Percentiles rank a stretch among this genome's conserved stretches.
Evolutionary conservation across 2,888 invertebrate species (phyloP).

Genomic region (Augochlorella aurata): DNA sequence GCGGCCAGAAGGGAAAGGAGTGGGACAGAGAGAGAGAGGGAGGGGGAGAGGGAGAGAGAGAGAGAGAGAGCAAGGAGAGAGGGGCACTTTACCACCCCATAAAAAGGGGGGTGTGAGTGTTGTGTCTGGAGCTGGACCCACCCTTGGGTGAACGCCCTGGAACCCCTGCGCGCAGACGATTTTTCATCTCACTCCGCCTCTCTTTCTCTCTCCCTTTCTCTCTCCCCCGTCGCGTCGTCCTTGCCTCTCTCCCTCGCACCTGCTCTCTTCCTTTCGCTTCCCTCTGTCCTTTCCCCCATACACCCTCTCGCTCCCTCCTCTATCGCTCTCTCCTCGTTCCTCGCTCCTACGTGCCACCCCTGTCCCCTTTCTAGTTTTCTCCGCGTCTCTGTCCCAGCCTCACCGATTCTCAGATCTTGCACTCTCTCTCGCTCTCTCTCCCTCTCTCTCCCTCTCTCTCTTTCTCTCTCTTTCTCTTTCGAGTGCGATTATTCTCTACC

Average conservation of each 20-base stretch:
- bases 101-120: constrained; percentile 75
- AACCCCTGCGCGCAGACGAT: constrained; percentile 75
- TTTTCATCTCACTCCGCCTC: constrained; percentile 68
- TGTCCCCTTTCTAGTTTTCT: constrained; percentile 6
- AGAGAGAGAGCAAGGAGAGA: constrained; percentile 62
- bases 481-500: neutral
- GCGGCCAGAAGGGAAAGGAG: constrained; percentile 19
- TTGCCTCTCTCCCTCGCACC: constrained; percentile 15
- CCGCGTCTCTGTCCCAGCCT: constrained; percentile 17
- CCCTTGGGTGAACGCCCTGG: constrained; percentile 78
- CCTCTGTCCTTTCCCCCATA: neutral
- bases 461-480: neutral
- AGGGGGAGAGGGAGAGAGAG: constrained; percentile 60
- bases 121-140: constrained; percentile 78
- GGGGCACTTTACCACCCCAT: constrained; percentile 70
- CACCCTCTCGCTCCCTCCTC: neutral
- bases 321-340: constrained; percentile 13
- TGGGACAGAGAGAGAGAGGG: constrained; percentile 56
- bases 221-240: constrained; percentile 16
- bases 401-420: constrained; percentile 24
- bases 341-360: neutral
- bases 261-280: neutral
- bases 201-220: constrained; percentile 6
- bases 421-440: constrained; percentile 23
- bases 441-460: constrained; percentile 28